Conservation (phyloP, 2,797 vertebrate species). For the Enteromius radiatus region DNA sequence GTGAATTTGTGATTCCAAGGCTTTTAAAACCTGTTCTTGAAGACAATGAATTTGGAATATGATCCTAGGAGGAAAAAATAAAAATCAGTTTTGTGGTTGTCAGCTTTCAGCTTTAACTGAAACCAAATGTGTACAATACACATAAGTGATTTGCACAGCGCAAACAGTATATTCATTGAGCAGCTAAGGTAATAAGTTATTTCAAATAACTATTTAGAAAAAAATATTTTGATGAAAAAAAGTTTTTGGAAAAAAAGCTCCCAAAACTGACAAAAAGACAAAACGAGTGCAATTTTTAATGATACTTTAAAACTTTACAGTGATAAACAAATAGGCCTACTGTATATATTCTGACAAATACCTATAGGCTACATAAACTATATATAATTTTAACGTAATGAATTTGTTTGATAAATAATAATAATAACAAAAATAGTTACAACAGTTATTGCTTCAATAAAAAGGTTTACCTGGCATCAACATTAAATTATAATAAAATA, state of each 20-base stretch:
- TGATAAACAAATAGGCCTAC: background rate
- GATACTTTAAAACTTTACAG: background rate
- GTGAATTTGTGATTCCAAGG: background rate
- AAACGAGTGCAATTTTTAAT: background rate
- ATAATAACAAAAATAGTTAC: background rate
- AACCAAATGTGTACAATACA: background rate
- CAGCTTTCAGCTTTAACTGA: background rate
- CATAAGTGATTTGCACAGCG: background rate
- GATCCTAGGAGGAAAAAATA: background rate
- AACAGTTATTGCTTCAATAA: background rate
- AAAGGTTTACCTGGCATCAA: background rate
- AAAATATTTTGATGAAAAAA: background rate
- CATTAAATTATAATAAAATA: background rate
- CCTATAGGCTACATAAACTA: background rate
- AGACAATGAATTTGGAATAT: background rate
- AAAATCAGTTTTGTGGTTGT: background rate
- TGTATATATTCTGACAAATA: background rate
- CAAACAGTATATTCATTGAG: background rate
- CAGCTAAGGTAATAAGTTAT: background rate
- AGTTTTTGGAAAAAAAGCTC: background rate
- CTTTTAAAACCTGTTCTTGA: background rate
- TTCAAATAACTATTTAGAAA: background rate
- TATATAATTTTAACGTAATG: background rate
- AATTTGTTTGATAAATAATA: background rate
- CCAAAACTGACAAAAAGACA: too few relatives aligned